Evolutionary conservation across 30 jellyfish, hydroid and myxozoan species (phyloP).

Genomic region (Turritopsis dohrnii): DNA sequence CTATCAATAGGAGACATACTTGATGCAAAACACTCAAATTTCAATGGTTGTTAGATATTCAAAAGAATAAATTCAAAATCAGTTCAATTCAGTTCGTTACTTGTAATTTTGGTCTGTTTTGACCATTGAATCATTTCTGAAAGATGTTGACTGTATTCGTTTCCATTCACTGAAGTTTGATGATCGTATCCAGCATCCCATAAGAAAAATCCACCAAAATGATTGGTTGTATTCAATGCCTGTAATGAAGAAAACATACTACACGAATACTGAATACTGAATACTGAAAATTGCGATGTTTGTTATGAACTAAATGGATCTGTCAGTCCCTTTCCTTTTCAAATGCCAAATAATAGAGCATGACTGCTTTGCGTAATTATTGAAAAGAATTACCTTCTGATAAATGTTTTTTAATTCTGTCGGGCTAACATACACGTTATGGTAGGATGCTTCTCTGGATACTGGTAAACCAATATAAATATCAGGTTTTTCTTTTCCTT

Average conservation of each 20-base stretch:
- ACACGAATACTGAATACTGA: background rate
- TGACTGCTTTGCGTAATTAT: background rate
- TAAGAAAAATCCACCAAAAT: background rate
- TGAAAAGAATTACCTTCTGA: background rate
- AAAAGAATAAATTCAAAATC: too few species aligned
- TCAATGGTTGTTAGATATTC: background rate
- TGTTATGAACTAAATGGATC: background rate
- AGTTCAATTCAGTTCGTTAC: background rate
- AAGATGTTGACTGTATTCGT: background rate
- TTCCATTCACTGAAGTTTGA: conserved; percentile 28
- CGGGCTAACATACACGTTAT: background rate
- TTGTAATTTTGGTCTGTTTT: background rate
- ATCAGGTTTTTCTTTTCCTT: background rate
- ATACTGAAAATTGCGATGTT: too few species aligned
- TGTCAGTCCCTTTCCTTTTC: background rate
- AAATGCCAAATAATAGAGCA: background rate
- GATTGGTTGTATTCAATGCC: background rate
- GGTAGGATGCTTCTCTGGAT: background rate
- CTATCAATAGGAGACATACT: background rate
- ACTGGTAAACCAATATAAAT: background rate
- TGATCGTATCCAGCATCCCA: conserved; percentile 15
- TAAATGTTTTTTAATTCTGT: background rate
- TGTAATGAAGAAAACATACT: background rate
- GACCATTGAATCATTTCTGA: background rate
- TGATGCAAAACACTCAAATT: too few species aligned